These are phyloP conservation scores for human (Homo sapiens) DNA, from an alignment of 2,113 vertebrate genomes.

Conservation along the genomic window GRCh38 chr11:105278001-105278500, in stretches of 20 bases:
- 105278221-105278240: too few species aligned
- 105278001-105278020: neutral
- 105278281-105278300: neutral
- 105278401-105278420: neutral
- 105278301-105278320: neutral
- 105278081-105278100: neutral
- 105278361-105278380: neutral
- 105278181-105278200: too few species aligned
- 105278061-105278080: neutral
- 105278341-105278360: neutral
- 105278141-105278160: neutral
- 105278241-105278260: neutral
- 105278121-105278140: neutral
- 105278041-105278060: neutral
- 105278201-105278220: too few species aligned
- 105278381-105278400: neutral
- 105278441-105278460: neutral
- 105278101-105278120: neutral
- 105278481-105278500: neutral
- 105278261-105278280: neutral
- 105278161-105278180: too few species aligned
- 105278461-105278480: neutral
- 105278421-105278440: neutral
- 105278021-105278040: neutral
- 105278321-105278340: neutral